phyloP scores from a whole-genome alignment of 1,140 invertebrate genomes.

The Panagrolaimus sp. region DNA sequence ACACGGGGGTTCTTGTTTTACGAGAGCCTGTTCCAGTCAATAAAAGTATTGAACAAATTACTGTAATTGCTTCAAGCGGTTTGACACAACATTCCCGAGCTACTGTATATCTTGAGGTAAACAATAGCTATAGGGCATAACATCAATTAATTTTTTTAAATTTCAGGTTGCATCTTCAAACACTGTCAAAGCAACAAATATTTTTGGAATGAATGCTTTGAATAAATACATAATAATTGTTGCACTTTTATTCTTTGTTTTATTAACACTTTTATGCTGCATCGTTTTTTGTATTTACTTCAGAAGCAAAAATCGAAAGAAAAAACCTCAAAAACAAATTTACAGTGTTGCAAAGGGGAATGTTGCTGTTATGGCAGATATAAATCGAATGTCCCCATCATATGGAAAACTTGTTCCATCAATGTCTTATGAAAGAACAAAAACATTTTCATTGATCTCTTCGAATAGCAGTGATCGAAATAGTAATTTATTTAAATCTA shows the following conservation, averaged over 20 bases:
- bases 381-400: slow-evolving; percentile 33
- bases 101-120: slow-evolving; percentile 30
- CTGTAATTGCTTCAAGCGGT: slow-evolving; percentile 37
- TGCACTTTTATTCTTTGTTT: neutral
- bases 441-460: slow-evolving; percentile 20
- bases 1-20: slow-evolving; percentile 32
- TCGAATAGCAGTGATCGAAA: slow-evolving; percentile 16
- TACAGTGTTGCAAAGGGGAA: slow-evolving; percentile 35
- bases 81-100: slow-evolving; percentile 24
- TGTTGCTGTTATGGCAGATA: slow-evolving; percentile 36
- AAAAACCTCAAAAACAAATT: slow-evolving; percentile 31
- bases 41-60: slow-evolving; percentile 43
- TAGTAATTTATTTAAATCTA: neutral
- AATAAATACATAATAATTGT: slow-evolving; percentile 6
- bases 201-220: neutral
- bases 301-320: slow-evolving; percentile 6
- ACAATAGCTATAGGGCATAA: neutral
- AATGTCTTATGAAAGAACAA: slow-evolving; percentile 19
- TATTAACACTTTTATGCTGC: slow-evolving; percentile 19
- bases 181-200: neutral
- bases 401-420: slow-evolving; percentile 18
- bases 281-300: slow-evolving; percentile 1
- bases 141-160: neutral
- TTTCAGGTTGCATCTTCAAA: neutral
- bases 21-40: slow-evolving; percentile 23